A percentile compares a stretch with the other conserved stretches of the same genome.
Evolutionary conservation across 2,797 vertebrate genomes (phyloP).

Genomic region (Sandelia bainsii): DNA sequence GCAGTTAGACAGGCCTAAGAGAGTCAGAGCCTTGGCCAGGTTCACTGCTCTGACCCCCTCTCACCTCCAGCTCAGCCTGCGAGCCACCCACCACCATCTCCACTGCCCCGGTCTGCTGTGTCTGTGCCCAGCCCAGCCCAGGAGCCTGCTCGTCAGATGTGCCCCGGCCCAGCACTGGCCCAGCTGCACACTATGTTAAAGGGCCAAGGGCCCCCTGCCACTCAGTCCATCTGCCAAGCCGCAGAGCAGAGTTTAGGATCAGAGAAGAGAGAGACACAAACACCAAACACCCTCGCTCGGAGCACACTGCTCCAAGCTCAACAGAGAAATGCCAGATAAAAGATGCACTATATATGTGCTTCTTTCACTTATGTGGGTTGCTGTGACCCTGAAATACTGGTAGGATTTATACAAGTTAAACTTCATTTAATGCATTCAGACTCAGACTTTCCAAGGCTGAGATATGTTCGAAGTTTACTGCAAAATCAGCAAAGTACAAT

Average conservation of each 20-base stretch:
- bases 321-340: slow-evolving; percentile 72
- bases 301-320: slow-evolving; percentile 66
- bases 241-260: slow-evolving; percentile 72
- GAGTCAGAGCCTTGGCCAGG: slow-evolving; percentile 66
- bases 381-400: slow-evolving; percentile 72
- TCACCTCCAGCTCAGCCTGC: slow-evolving; percentile 68
- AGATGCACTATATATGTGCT: slow-evolving; percentile 73
- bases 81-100: slow-evolving; percentile 61
- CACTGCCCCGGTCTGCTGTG: slow-evolving; percentile 34
- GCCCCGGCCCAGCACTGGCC: slow-evolving; percentile 69
- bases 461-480: slow-evolving; percentile 47
- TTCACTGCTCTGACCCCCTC: slow-evolving; percentile 71
- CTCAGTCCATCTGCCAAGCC: slow-evolving; percentile 82
- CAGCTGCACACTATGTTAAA: slow-evolving; percentile 82
- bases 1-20: slow-evolving; percentile 63
- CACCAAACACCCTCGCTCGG: slow-evolving; percentile 61
- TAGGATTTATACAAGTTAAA: slow-evolving; percentile 61
- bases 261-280: slow-evolving; percentile 71
- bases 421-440: slow-evolving; percentile 59
- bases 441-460: slow-evolving; percentile 37
- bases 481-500: slow-evolving; percentile 59
- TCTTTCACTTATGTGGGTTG: slow-evolving; percentile 70
- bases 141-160: slow-evolving; percentile 79
- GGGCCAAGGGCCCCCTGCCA: slow-evolving; percentile 82
- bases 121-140: slow-evolving; percentile 67